These are phyloP conservation scores for Copidosoma aretas DNA, from an alignment of 2,888 invertebrate genomes.

Conservation along the genomic window DNA sequence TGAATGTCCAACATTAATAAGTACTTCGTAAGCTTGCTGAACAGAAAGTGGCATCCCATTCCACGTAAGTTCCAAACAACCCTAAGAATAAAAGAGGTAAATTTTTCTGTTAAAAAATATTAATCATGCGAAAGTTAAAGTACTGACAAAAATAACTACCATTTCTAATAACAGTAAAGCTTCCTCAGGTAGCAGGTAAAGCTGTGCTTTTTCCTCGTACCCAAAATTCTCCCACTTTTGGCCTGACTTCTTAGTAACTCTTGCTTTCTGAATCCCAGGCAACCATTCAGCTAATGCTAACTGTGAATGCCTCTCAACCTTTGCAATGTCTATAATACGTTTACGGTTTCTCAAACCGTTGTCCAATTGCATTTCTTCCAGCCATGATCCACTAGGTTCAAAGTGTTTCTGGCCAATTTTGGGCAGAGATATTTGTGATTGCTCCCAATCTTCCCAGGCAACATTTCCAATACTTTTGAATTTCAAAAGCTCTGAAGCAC, in stretches of 20 bases:
- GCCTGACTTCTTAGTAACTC: constrained; percentile 66
- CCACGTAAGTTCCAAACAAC: constrained; percentile 68
- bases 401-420: constrained; percentile 67
- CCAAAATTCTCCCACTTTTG: constrained; percentile 68
- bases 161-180: constrained; percentile 72
- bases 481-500: constrained; percentile 53
- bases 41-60: constrained; percentile 69
- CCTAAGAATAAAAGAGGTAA: constrained; percentile 61
- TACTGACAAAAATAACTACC: constrained; percentile 58
- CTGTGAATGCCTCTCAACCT: constrained; percentile 68
- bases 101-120: no score
- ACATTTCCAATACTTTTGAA: constrained; percentile 53
- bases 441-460: constrained; percentile 59
- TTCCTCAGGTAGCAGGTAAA: constrained; percentile 72
- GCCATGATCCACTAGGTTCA: constrained; percentile 66
- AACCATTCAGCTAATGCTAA: constrained; percentile 68
- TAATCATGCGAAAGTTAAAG: no score
- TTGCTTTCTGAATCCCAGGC: constrained; percentile 65
- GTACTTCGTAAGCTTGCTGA: constrained; percentile 70
- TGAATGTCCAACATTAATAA: constrained; percentile 58
- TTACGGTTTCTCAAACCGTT: constrained; percentile 66
- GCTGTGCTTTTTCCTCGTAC: constrained; percentile 62
- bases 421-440: constrained; percentile 64
- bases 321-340: constrained; percentile 65
- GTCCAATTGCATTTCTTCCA: constrained; percentile 69